Conservation (phyloP, 2,797 vertebrate genomes). For the Champsocephalus gunnari region DNA sequence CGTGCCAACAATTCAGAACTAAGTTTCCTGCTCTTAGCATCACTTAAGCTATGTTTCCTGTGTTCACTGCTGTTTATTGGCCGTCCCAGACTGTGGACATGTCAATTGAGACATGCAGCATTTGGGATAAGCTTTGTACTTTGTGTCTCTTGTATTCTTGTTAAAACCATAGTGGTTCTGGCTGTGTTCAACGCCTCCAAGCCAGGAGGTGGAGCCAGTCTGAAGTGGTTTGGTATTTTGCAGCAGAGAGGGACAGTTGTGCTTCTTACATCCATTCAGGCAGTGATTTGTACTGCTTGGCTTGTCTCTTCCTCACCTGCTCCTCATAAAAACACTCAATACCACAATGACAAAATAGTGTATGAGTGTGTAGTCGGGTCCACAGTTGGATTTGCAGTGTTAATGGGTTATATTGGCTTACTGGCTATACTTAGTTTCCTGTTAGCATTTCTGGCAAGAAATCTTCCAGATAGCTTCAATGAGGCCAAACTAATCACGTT, state of each 20-base stretch:
- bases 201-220: conserved; percentile 57
- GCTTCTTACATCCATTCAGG: conserved; percentile 61
- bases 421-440: conserved; percentile 67
- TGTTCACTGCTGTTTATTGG: conserved; percentile 74
- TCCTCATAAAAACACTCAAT: conserved; percentile 73
- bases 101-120: conserved; percentile 52
- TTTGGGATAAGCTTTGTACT: conserved; percentile 72
- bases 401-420: conserved; percentile 73
- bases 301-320: conserved; percentile 64
- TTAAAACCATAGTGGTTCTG: conserved; percentile 66
- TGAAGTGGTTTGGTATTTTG: conserved; percentile 74
- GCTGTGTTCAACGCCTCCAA: conserved; percentile 57
- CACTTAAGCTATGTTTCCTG: conserved; percentile 74
- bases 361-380: conserved; percentile 76
- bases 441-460: conserved; percentile 72
- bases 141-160: conserved; percentile 65
- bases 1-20: conserved; percentile 79
- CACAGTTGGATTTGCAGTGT: conserved; percentile 60
- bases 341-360: conserved; percentile 73
- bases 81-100: conserved; percentile 58
- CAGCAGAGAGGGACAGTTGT: conserved; percentile 77
- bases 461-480: conserved; percentile 75
- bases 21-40: conserved; percentile 69
- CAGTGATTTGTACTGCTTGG: conserved; percentile 63
- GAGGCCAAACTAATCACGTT: conserved; percentile 77